Evolutionary conservation across 2,888 invertebrate genomes (phyloP), one percentile per base, ranked within the genome.

Genomic region (Oscheius sp.): DNA sequence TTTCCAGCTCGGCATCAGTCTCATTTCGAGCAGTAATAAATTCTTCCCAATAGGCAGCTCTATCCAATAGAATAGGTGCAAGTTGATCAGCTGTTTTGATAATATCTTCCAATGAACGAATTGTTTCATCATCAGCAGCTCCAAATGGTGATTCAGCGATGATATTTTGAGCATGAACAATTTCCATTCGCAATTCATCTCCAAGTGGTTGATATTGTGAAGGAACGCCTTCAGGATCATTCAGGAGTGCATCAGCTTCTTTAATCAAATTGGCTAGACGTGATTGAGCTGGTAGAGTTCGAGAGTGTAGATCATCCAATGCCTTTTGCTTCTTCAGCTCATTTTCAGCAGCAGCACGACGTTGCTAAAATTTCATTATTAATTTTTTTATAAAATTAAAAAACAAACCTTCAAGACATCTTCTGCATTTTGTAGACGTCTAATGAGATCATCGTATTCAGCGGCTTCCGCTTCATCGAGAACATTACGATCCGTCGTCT

Each of bases 21-120:
- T 66, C 65, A 36, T 81, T 79, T 17, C 78, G 78, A 30, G 72
- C 68, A 2, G 65, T 66, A 5, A 77, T 71, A 45, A 82, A 82
- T 17, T 72, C 69, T 8, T 72, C 50, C 77, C 78, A 80, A 22
- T 69, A 61, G 17, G 59, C 57, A 51, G 70, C 62, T 56, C 75
- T 70, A 32, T 76, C 70, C 24, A 73, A 72, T 33, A 81, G 77
- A 45, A 70, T 66, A 24, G 74, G 74, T 32, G 61, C 63, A 22
- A 72, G 61, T 30, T 59, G 62, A 32, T 72, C 69, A 33, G 75
- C 75, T 8, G 71, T 54, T 28, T 45, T 67, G 30, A 78, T 50
- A 9, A 71, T 65, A 41, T 57, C 56, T 45, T 70, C 47, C 49
- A 78, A 71, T 26, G 61, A 24, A 59, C 61, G 56, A n/a, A 70